Base-by-base conservation (phyloP, 2,888 invertebrate species). In the Lamellibrachia columna region DNA sequence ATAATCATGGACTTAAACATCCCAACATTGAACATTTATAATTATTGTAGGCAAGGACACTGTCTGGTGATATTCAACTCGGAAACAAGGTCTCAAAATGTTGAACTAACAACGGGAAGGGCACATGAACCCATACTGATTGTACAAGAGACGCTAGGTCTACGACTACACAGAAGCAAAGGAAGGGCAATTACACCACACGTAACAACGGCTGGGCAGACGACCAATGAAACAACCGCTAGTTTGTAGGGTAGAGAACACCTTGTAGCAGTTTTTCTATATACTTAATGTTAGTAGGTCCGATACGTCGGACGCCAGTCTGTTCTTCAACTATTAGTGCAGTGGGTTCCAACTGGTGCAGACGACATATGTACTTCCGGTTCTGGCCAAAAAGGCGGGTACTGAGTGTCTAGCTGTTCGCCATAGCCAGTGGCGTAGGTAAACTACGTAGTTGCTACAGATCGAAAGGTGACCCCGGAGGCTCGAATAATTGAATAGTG, bases 281-380 rank as follows among this genome's bases (percentile, higher is more conserved):
- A 75, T 6, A 15, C n/a, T 11, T 75, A 22, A 75, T 15, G 6
- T 75, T 75, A 22, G n/a, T 15, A 15, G 22, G n/a, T 75, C 75
- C 22, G 22, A 75, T n/a, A 15, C 75, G n/a, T 75, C 75, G 75
- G 22, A 75, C 75, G 75, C 75, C 75, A 75, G n/a, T 6, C 22
- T 75, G 75, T 15, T 75, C 75, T 75, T 22, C 15, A n/a, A 22
- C 40, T 75, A 3, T 22, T 15, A 11, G 22, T 75, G 75, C 75
- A 75, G 22, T 75, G n/a, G 75, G 75, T 75, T 75, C 15, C 75
- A 75, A 75, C 75, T 75, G 75, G 75, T 75, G 75, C 22, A 75
- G 75, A 75, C 22, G 75, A 75, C 75, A 75, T 75, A 15, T n/a
- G 75, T 75, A 75, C 75, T 75, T 75, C 75, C 75, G 75, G 75